Conservation (phyloP, 2,888 invertebrate genomes). For the Cerastis leucographa region DNA sequence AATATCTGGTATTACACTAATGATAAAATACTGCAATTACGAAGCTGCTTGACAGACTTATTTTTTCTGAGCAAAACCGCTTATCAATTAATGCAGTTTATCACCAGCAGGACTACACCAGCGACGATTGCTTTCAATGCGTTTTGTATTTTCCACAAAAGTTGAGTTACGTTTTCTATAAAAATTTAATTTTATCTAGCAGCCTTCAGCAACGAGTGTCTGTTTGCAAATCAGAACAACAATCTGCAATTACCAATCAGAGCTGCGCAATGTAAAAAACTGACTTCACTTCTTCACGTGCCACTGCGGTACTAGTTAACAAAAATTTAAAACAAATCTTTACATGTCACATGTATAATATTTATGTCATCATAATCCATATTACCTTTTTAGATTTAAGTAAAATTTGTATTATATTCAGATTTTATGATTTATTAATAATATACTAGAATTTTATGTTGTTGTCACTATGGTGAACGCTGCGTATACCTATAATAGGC, state of each 20-base stretch:
- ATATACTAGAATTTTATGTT: too few relatives aligned
- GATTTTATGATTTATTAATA: too few relatives aligned
- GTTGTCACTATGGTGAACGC: too few relatives aligned
- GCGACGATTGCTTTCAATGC: background rate
- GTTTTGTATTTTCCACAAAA: background rate
- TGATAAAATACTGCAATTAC: background rate
- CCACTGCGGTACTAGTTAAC: too few relatives aligned
- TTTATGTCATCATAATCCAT: too few relatives aligned
- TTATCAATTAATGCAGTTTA: background rate
- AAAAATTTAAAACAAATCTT: too few relatives aligned
- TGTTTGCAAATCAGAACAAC: background rate
- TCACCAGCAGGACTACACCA: background rate
- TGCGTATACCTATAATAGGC: too few relatives aligned
- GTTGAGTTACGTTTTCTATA: background rate
- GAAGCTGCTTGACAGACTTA: background rate
- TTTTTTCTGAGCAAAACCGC: background rate
- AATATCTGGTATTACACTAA: background rate
- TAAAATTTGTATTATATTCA: too few relatives aligned
- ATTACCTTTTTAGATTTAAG: too few relatives aligned
- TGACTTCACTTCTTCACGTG: too few relatives aligned
- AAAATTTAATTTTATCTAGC: background rate
- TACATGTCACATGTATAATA: too few relatives aligned
- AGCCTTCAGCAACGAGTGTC: background rate
- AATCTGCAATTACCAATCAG: conserved; percentile 5
- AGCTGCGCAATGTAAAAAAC: conserved; percentile 1